phyloP scores from a whole-genome alignment of 2,888 invertebrate genomes.

The Acleris sparsana region DNA sequence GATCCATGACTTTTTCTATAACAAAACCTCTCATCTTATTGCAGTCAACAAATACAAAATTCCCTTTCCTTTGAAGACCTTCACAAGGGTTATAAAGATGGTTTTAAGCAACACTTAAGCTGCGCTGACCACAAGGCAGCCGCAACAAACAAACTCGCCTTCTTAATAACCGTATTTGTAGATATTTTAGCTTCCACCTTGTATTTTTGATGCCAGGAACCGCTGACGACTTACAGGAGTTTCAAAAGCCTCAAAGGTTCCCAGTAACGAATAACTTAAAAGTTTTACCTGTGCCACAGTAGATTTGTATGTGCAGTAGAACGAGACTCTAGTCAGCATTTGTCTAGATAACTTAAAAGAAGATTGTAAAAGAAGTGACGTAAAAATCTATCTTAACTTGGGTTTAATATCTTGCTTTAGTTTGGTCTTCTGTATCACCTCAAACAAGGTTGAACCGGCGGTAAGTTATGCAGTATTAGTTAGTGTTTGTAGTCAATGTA shows the following conservation, averaged over 20 bases:
- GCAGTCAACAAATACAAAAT: not conserved
- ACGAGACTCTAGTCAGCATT: too few relatives aligned
- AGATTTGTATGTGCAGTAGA: constrained; percentile 7
- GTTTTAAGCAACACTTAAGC: constrained; percentile 19
- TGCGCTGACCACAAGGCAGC: constrained; percentile 30
- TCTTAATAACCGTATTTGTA: constrained; percentile 35
- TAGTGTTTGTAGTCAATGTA: too few relatives aligned
- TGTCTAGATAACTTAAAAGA: too few relatives aligned
- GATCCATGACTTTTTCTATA: too few relatives aligned
- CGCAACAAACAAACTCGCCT: constrained; percentile 26
- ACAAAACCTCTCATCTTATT: not conserved
- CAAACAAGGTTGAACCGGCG: too few relatives aligned
- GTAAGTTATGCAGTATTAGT: too few relatives aligned
- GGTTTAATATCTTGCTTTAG: too few relatives aligned
- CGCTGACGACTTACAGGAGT: constrained; percentile 46
- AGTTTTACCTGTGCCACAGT: constrained; percentile 42
- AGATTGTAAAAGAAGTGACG: too few relatives aligned
- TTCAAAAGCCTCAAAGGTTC: constrained; percentile 40
- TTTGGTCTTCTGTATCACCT: too few relatives aligned
- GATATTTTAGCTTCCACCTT: constrained; percentile 27
- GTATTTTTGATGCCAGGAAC: constrained; percentile 49
- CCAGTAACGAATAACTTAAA: constrained; percentile 56
- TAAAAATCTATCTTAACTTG: too few relatives aligned
- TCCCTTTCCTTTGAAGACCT: not conserved
- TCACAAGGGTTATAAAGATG: constrained; percentile 9